Evolutionary conservation across 2,113 vertebrate species (phyloP).

Genomic region (Sardina pilchardus): DNA sequence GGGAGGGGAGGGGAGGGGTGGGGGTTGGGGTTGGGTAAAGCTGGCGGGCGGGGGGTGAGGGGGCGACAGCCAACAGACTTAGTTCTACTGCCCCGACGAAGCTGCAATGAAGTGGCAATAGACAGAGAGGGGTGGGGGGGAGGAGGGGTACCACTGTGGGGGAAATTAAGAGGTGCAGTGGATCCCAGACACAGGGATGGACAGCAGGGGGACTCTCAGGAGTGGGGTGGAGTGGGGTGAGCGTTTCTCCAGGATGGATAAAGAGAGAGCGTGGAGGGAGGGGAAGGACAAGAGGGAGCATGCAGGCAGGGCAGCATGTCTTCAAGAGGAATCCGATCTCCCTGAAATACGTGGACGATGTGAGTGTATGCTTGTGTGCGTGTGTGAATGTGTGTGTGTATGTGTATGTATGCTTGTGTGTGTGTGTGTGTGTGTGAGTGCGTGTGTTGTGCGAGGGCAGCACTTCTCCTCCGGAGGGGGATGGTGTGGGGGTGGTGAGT

Average conservation of each 20-base stretch:
- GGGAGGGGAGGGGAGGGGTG: not conserved
- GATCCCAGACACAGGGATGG: not conserved
- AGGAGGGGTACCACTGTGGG: not conserved
- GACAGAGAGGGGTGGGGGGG: too few relatives aligned
- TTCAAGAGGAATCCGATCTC: conserved; percentile 56
- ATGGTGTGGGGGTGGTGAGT: conserved; percentile 29
- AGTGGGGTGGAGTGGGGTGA: not conserved
- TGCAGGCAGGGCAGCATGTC: not conserved
- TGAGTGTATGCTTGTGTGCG: too few relatives aligned
- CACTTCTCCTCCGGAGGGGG: conserved; percentile 39
- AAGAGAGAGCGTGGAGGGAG: not conserved
- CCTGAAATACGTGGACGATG: conserved; percentile 14
- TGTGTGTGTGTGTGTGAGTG: conserved; percentile 37
- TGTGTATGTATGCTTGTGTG: not conserved
- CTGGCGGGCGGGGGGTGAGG: not conserved
- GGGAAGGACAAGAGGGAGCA: not conserved
- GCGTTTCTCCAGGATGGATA: not conserved
- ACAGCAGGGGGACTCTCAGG: not conserved
- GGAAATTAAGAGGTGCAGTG: not conserved
- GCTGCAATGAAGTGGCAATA: not conserved
- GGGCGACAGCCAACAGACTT: not conserved
- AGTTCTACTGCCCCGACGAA: not conserved
- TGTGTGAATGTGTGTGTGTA: not conserved
- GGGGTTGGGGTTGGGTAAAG: not conserved
- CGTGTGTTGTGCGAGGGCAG: conserved; percentile 67